Evolutionary conservation across 2,113 vertebrate genomes (phyloP).

Genomic region (Shinisaurus crocodilurus): DNA sequence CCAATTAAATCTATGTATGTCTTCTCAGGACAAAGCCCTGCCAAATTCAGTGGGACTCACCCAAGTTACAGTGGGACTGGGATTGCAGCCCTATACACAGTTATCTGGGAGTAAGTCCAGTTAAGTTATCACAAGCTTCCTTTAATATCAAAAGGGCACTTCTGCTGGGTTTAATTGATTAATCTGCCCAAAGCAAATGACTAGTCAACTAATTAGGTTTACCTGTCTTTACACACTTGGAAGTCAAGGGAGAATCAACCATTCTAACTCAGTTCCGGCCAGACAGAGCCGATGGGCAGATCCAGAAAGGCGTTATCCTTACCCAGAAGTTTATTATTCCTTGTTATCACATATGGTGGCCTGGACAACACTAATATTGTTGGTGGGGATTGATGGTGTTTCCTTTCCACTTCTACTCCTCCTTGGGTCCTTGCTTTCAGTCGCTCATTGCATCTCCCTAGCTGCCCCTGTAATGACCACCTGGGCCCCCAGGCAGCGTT

Average conservation of each 20-base stretch:
- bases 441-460: background rate
- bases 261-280: background rate
- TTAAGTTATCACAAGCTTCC: background rate
- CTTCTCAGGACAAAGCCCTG: background rate
- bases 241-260: background rate
- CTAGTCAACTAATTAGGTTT: background rate
- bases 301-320: background rate
- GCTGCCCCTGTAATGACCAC: background rate
- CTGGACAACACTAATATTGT: background rate
- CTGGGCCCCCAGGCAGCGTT: too few relatives aligned
- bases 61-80: too few relatives aligned
- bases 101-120: background rate
- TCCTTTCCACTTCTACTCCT: accelerated
- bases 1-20: background rate
- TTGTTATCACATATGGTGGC: background rate
- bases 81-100: too few relatives aligned
- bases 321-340: background rate
- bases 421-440: background rate
- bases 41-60: background rate
- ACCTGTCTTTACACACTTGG: background rate
- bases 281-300: background rate
- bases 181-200: background rate
- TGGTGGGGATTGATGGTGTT: background rate
- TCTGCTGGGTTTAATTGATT: background rate
- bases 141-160: background rate